Conservation (phyloP, 92 coral and sea anemone genomes). For the Porites cylindrica region DNA sequence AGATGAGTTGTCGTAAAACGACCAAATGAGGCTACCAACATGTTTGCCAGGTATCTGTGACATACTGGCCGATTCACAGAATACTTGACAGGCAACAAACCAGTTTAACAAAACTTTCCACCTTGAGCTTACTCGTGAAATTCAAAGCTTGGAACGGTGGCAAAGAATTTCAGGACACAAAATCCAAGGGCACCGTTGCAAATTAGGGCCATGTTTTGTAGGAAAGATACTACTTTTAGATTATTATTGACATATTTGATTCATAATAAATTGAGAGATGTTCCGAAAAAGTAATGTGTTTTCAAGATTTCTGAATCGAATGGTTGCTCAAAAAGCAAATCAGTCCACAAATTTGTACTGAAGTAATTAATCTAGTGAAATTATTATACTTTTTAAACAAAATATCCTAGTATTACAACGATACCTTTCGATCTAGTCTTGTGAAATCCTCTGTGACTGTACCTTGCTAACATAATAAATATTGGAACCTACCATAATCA, state of each 20-base stretch:
- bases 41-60: slow-evolving; percentile 34
- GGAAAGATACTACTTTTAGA: slow-evolving; percentile 6
- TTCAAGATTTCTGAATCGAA: neutral
- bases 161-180: neutral
- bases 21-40: slow-evolving; percentile 44
- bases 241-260: neutral
- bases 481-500: too few relatives aligned
- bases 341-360: neutral
- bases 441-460: too few relatives aligned
- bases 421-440: too few relatives aligned
- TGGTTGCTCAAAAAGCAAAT: neutral
- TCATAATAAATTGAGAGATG: neutral
- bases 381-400: too few relatives aligned
- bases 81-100: slow-evolving; percentile 51
- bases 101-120: slow-evolving; percentile 9
- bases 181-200: slow-evolving; percentile 19
- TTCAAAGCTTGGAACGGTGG: neutral
- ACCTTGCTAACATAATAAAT: too few relatives aligned
- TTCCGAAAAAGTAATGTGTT: neutral
- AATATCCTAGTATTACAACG: too few relatives aligned
- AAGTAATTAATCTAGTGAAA: neutral
- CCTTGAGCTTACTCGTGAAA: neutral
- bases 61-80: slow-evolving; percentile 30
- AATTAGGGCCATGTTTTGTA: slow-evolving; percentile 30
- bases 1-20: slow-evolving; percentile 40